A percentile compares a stretch with the other conserved stretches of the same genome.
These are phyloP conservation scores for Doryteuthis pealeii DNA, from an alignment of 1,140 invertebrate species.

Conservation along the genomic window DNA sequence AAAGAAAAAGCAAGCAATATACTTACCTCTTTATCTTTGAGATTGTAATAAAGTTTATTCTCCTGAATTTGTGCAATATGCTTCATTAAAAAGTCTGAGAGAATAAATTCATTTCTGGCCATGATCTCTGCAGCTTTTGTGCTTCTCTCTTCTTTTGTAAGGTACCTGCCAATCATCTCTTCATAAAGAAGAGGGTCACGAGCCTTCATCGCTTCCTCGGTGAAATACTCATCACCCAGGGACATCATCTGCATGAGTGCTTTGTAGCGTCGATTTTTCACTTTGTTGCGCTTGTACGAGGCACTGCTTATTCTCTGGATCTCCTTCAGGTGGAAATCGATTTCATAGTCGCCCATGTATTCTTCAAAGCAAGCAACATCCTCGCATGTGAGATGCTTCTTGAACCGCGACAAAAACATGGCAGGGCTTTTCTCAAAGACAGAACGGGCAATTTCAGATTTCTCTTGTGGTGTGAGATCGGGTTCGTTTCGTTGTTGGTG, in stretches of 20 bases:
- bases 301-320: conserved; percentile 59
- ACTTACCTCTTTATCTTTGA: conserved; percentile 67
- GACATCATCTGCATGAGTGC: conserved; percentile 75
- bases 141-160: conserved; percentile 74
- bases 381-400: conserved; percentile 69
- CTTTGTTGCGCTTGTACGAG: conserved; percentile 60
- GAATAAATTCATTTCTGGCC: conserved; percentile 44
- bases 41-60: conserved; percentile 66
- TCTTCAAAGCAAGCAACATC: conserved; percentile 71
- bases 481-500: conserved; percentile 77
- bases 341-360: conserved; percentile 64
- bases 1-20: not conserved
- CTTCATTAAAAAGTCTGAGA: conserved; percentile 59
- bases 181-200: conserved; percentile 87
- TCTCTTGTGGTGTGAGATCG: conserved; percentile 71
- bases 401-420: conserved; percentile 76
- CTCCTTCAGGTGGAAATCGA: conserved; percentile 65
- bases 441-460: conserved; percentile 69
- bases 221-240: conserved; percentile 76
- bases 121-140: conserved; percentile 53
- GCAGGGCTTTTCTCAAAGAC: conserved; percentile 69
- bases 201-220: conserved; percentile 88
- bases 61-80: conserved; percentile 66
- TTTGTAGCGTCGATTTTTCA: conserved; percentile 80
- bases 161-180: conserved; percentile 80